These are phyloP conservation scores for Astyanax mexicanus DNA, from an alignment of 2,797 vertebrate genomes.

Conservation along the genomic window DNA sequence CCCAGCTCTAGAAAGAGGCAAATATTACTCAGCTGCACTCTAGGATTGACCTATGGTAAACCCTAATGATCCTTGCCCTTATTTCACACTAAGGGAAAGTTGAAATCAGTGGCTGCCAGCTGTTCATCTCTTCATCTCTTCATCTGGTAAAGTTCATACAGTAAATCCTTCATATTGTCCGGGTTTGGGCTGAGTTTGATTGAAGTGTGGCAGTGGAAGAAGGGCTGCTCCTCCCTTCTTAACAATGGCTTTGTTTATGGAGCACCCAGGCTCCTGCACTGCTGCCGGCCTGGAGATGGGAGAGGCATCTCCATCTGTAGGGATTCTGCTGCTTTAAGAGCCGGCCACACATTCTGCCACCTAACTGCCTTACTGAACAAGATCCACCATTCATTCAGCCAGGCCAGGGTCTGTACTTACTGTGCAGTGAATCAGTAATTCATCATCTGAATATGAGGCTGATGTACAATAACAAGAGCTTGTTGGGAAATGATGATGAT, in stretches of 20 bases:
- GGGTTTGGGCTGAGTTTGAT: conserved; percentile 27
- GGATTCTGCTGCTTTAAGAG: conserved; percentile 13
- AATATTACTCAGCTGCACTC: neutral
- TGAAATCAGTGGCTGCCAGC: conserved; percentile 30
- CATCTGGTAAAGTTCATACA: conserved; percentile 30
- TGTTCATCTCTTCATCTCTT: too few relatives aligned
- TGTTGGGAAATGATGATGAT: neutral
- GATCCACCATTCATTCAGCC: conserved; percentile 1
- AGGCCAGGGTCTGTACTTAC: neutral
- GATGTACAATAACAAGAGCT: neutral
- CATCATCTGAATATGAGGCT: neutral
- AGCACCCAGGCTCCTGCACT: conserved; percentile 12
- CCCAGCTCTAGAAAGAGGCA: neutral
- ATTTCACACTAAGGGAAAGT: conserved; percentile 37
- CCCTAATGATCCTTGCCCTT: neutral
- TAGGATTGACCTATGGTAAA: neutral
- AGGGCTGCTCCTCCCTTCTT: conserved; percentile 42
- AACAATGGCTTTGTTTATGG: conserved; percentile 56
- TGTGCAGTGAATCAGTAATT: neutral
- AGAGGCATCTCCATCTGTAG: conserved; percentile 53
- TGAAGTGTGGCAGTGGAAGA: conserved; percentile 48
- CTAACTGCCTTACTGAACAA: neutral
- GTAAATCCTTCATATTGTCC: conserved; percentile 42
- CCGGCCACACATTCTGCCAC: conserved; percentile 23
- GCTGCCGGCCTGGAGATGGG: conserved; percentile 47